A percentile compares a stretch with the other conserved stretches of the same genome.
These are phyloP conservation scores for Anseranas semipalmata DNA, from an alignment of 2,113 vertebrate genomes.

Conservation along the genomic window DNA sequence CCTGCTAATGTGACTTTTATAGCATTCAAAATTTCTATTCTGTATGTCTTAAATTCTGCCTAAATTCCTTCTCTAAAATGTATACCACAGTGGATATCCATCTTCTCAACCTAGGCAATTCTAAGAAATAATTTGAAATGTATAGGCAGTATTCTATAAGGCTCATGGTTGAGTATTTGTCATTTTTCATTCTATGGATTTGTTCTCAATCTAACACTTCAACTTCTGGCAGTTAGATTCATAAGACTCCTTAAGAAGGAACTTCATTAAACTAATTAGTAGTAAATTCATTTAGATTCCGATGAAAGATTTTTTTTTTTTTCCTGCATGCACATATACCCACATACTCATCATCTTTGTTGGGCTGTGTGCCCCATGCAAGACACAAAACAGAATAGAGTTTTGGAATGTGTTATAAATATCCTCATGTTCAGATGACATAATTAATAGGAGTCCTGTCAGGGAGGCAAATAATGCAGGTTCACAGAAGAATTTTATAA, in stretches of 20 bases:
- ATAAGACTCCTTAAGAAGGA: background rate
- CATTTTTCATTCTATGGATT: background rate
- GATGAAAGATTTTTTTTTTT: background rate
- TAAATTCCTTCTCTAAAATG: background rate
- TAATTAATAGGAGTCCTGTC: background rate
- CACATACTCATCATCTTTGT: background rate
- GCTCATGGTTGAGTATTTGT: background rate
- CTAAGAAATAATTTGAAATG: background rate
- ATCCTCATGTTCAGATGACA: background rate
- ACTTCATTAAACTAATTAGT: background rate
- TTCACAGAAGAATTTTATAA: background rate
- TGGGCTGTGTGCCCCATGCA: background rate
- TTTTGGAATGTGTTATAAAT: conserved; percentile 2
- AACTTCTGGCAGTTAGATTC: background rate
- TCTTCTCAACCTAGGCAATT: background rate
- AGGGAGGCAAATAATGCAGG: background rate
- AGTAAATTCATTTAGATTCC: background rate
- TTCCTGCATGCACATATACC: background rate
- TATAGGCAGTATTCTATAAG: background rate
- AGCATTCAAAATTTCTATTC: background rate
- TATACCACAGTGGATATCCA: background rate
- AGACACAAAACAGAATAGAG: background rate
- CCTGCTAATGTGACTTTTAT: background rate
- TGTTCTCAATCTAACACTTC: background rate
- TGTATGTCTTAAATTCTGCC: background rate